Conservation (phyloP, 2,888 invertebrate genomes). For the Calliopum simillimum region DNA sequence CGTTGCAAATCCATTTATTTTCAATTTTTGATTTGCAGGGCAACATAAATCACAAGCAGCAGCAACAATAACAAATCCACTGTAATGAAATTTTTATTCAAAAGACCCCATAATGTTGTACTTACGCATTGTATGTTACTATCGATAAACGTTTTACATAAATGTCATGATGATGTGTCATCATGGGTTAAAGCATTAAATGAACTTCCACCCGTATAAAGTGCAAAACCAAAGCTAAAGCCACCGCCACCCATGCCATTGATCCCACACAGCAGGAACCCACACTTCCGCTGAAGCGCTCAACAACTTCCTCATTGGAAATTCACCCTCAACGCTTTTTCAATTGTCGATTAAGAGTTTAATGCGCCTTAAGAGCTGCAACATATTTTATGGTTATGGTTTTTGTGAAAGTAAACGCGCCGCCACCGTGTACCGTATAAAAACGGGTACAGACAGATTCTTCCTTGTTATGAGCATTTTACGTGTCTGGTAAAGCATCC, state of each 20-base stretch:
- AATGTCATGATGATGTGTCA: constrained; percentile 6
- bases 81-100: background rate
- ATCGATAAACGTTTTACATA: constrained; percentile 38
- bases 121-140: constrained; percentile 46
- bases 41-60: constrained; percentile 28
- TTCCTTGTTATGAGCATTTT: background rate
- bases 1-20: constrained; percentile 30
- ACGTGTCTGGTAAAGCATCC: background rate
- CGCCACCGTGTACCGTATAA: constrained; percentile 1
- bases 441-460: background rate
- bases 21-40: constrained; percentile 26
- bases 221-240: background rate
- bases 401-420: background rate
- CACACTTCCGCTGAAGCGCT: background rate
- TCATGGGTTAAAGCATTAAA: constrained; percentile 11
- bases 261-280: background rate
- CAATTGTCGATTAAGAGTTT: constrained; percentile 37
- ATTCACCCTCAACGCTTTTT: constrained; percentile 16
- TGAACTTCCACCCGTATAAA: constrained; percentile 8
- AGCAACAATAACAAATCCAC: constrained; percentile 40
- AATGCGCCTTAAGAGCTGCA: constrained; percentile 51
- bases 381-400: constrained; percentile 57
- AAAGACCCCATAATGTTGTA: too few relatives aligned
- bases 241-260: background rate
- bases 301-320: constrained; percentile 2